A percentile compares a stretch with the other conserved stretches of the same genome.
phyloP scores from a whole-genome alignment of 1,140 invertebrate species.

The Temnothorax curvispinosus region DNA sequence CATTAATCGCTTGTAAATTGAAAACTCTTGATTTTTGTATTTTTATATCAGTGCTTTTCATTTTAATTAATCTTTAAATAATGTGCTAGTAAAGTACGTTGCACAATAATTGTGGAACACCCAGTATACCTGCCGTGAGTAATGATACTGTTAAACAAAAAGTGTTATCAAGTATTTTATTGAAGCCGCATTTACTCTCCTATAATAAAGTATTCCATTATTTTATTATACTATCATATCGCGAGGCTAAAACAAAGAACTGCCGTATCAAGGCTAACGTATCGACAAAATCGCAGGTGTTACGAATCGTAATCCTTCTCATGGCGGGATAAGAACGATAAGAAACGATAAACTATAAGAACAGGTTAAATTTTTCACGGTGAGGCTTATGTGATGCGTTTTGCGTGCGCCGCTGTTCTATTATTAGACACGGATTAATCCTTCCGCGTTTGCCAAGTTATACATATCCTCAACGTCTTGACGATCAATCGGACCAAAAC shows the following conservation, averaged over 20 bases:
- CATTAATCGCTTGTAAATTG: too few relatives aligned
- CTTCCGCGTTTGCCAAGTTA: conserved; percentile 32
- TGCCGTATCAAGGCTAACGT: conserved; percentile 15
- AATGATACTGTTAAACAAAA: conserved; percentile 47
- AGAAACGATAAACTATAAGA: conserved; percentile 37
- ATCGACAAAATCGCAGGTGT: conserved; percentile 37
- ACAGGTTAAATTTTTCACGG: conserved; percentile 44
- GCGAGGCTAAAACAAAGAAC: conserved; percentile 33
- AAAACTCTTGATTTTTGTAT: background rate
- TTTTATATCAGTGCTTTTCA: background rate
- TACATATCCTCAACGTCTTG: background rate
- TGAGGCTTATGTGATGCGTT: background rate
- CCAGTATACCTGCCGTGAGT: conserved; percentile 11
- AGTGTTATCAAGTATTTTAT: conserved; percentile 13
- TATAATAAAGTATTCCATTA: conserved; percentile 11
- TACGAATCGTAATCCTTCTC: conserved; percentile 25
- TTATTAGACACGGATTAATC: conserved; percentile 48
- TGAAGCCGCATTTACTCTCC: background rate
- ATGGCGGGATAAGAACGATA: background rate
- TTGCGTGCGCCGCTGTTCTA: background rate
- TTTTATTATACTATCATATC: conserved; percentile 12
- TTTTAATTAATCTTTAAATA: background rate
- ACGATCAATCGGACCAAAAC: too few relatives aligned
- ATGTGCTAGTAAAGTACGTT: background rate
- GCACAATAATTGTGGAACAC: background rate